Percentiles rank a stretch among this genome's conserved stretches.
phyloP scores from a whole-genome alignment of 2,888 invertebrate genomes.

The Eristalis pertinax region DNA sequence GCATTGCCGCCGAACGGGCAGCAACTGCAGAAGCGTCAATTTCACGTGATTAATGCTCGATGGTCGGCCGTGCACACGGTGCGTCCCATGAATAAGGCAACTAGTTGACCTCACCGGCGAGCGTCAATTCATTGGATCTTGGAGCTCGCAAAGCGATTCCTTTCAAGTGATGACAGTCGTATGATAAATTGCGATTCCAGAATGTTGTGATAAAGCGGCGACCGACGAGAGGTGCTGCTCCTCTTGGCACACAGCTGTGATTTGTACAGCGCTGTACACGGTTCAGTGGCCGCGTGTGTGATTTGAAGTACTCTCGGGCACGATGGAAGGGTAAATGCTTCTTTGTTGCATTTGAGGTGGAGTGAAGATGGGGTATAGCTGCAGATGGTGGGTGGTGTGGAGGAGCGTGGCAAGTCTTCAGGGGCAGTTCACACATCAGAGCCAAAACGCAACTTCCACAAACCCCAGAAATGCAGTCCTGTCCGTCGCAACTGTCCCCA shows the following conservation, averaged over 20 bases:
- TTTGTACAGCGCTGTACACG: background rate
- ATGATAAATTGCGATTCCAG: background rate
- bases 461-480: too few relatives aligned
- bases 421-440: background rate
- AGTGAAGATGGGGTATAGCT: background rate
- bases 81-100: slow-evolving; percentile 25
- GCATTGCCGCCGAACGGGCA: slow-evolving; percentile 32
- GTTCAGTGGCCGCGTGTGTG: background rate
- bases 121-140: slow-evolving; percentile 32
- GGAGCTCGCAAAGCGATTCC: background rate
- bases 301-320: background rate
- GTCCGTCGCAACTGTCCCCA: too few relatives aligned
- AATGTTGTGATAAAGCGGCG: background rate
- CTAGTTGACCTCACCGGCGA: slow-evolving; percentile 24
- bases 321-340: background rate
- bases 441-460: too few relatives aligned
- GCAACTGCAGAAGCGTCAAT: slow-evolving; percentile 50
- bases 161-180: background rate
- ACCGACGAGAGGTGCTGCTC: background rate
- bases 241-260: background rate
- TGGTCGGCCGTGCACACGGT: slow-evolving; percentile 1
- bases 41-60: slow-evolving; percentile 45
- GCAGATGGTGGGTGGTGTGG: background rate
- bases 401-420: background rate
- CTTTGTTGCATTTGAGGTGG: background rate